Evolutionary conservation across 1,140 invertebrate genomes (phyloP).

Genomic region (Acyrthosiphon pisum): DNA sequence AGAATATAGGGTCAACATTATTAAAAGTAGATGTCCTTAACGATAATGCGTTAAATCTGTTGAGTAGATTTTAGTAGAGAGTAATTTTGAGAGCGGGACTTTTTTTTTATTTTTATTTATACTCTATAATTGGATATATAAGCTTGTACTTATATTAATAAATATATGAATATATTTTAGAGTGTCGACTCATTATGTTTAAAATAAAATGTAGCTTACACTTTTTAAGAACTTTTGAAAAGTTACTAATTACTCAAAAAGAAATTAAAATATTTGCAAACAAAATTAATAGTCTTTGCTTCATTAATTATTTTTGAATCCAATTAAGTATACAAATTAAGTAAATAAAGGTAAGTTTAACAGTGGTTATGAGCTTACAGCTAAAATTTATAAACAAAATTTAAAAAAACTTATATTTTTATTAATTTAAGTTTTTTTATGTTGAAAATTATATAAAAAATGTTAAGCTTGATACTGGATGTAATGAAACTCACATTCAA

Average conservation of each 20-base stretch:
- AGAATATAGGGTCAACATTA: not conserved
- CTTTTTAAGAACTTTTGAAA: not conserved
- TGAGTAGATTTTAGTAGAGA: too few relatives aligned
- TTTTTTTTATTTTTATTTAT: too few relatives aligned
- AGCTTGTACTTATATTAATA: not conserved
- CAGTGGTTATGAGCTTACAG: not conserved
- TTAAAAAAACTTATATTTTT: too few relatives aligned
- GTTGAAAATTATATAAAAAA: not conserved
- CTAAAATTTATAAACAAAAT: not conserved
- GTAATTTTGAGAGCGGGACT: too few relatives aligned
- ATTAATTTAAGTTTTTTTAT: not conserved
- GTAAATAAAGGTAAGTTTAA: not conserved
- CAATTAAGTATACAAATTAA: not conserved
- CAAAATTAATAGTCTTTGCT: not conserved
- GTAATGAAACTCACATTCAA: not conserved
- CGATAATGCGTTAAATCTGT: too few relatives aligned
- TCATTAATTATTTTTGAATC: not conserved
- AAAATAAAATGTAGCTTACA: not conserved
- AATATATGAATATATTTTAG: not conserved
- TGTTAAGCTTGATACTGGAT: not conserved
- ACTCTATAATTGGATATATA: too few relatives aligned
- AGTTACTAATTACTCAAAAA: not conserved
- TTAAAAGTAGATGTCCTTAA: too few relatives aligned
- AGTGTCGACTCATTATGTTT: not conserved
- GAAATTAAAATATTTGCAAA: not conserved